phyloP scores from a whole-genome alignment of 2,797 vertebrate species.

The Spatula versicolor region DNA sequence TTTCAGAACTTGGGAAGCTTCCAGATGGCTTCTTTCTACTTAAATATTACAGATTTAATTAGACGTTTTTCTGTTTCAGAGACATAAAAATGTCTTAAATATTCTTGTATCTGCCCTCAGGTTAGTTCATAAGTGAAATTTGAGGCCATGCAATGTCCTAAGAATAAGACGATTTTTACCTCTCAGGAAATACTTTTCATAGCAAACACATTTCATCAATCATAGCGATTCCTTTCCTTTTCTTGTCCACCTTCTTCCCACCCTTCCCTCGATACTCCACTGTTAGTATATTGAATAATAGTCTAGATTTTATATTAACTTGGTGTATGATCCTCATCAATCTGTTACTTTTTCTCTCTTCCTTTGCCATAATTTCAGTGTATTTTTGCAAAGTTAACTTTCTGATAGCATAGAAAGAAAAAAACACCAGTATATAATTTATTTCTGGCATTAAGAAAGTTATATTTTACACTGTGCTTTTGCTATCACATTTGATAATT shows the following conservation, averaged over 20 bases:
- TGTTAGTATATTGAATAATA: background rate
- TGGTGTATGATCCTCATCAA: fast-evolving
- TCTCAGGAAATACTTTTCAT: background rate
- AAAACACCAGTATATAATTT: background rate
- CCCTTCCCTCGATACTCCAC: background rate
- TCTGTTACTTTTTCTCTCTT: background rate
- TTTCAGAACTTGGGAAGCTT: background rate
- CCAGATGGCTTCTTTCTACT: background rate
- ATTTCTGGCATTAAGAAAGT: background rate
- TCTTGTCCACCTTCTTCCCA: background rate
- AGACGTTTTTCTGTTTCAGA: background rate
- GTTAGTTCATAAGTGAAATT: background rate
- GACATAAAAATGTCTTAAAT: background rate
- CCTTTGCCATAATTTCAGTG: background rate
- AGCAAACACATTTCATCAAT: background rate
- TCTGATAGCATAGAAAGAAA: background rate
- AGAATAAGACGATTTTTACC: background rate
- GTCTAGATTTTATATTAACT: background rate
- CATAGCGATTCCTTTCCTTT: background rate
- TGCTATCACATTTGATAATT: background rate
- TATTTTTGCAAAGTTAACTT: background rate
- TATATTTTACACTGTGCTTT: background rate
- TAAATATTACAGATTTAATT: background rate
- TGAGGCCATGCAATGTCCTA: background rate
- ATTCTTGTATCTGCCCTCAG: background rate